Evolutionary conservation across 2,113 vertebrate species (phyloP), one percentile per base, ranked within the genome.

Genomic region (Pelecanus crispus): DNA sequence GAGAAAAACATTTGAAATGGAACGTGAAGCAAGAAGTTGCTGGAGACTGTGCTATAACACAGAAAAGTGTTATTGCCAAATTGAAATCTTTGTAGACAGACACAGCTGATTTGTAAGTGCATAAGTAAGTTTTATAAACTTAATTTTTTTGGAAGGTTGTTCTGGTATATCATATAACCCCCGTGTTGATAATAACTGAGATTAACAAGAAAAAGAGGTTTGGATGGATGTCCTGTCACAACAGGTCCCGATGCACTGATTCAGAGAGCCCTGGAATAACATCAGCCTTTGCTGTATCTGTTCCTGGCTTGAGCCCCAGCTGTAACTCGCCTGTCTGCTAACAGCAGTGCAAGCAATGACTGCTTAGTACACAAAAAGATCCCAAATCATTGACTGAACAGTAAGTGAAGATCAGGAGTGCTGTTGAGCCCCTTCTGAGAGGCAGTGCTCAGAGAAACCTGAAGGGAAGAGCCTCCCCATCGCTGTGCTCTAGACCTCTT

Each of bases 211-310:
- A 42, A 20, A 86, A 20, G 36, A 38, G n/a, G 3, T 65, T 87
- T 92, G 61, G 26, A 65, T 94, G 34, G 56, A 36, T 79, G 61
- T 61, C 50, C 40, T 92, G 75, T 73, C 72, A 82, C 61, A 90
- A 55, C 20, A 66, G n/a, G 28, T 92, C 40, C 47, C 55, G 62
- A 19, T 34, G 44, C 22, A 32, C 10, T 17, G 16, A 40, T 61
- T 86, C 56, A 2, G 45, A 36, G 22, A 24, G 61, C 26, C 13
- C 29, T 86, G 65, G 22, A 90, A 50, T 56, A 91, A 38, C 2
- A 5, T 38, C 7, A 42, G 32, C 18, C 32, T 81, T 53, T 91
- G 59, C 42, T 65, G 7, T 36, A 42, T 61, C 13, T 0, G 0
- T 44, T 88, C 9, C 72, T 56, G 42, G 36, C 22, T 80, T 68